phyloP scores from a whole-genome alignment of 2,113 vertebrate species.

The Actenoides hombroni region DNA sequence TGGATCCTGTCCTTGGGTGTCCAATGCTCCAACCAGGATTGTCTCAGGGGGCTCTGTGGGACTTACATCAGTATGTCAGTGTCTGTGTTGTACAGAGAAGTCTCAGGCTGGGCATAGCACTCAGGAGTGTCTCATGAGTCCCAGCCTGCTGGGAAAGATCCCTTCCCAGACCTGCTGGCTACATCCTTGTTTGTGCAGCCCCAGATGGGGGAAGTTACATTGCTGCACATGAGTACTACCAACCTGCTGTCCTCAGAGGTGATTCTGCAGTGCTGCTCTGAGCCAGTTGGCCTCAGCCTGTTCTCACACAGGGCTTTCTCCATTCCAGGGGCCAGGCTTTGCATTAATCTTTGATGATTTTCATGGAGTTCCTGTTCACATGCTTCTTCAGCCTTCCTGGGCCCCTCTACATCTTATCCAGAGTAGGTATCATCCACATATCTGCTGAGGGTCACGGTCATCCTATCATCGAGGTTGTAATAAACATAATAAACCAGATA shows the following conservation, averaged over 20 bases:
- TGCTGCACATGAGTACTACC: rapidly evolving
- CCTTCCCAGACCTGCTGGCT: not conserved
- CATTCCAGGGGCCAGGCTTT: rapidly evolving
- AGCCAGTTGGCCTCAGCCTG: rapidly evolving
- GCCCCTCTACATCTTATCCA: not conserved
- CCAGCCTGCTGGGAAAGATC: not conserved
- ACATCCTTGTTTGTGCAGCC: not conserved
- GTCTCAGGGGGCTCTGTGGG: not conserved
- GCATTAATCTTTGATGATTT: not conserved
- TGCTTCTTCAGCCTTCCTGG: not conserved
- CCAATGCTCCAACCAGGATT: not conserved
- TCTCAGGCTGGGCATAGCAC: not conserved
- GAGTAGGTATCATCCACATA: no score
- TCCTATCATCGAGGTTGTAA: not conserved
- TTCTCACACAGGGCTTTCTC: not conserved
- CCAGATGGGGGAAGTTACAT: rapidly evolving
- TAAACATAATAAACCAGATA: not conserved
- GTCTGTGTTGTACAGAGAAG: rapidly evolving
- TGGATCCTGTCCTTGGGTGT: not conserved
- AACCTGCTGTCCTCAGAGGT: rapidly evolving
- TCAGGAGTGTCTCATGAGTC: rapidly evolving
- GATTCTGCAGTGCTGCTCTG: not conserved
- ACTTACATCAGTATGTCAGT: rapidly evolving
- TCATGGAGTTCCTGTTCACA: not conserved
- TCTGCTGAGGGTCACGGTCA: not conserved